Percentiles rank a stretch among this genome's conserved stretches.
phyloP scores from a whole-genome alignment of 2,797 vertebrate genomes.

The Brachymystax lenok region DNA sequence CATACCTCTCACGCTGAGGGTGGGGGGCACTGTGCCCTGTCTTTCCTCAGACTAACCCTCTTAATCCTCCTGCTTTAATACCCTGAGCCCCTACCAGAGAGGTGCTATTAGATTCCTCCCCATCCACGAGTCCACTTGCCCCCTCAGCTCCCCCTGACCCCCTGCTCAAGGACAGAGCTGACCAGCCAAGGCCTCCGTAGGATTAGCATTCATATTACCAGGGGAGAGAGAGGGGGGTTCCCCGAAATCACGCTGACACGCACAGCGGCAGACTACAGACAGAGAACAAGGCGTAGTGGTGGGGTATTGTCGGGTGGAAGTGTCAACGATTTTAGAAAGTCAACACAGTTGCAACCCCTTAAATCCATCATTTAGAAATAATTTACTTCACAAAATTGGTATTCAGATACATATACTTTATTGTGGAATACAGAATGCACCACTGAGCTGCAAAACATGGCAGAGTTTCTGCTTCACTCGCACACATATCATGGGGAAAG shows the following conservation, averaged over 20 bases:
- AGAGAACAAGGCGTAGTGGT: neutral
- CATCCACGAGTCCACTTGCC: slow-evolving; percentile 18
- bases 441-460: neutral
- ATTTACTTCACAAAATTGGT: no score
- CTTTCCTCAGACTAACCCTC: slow-evolving; percentile 51
- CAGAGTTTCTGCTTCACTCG: neutral
- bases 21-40: slow-evolving; percentile 35
- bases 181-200: neutral
- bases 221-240: neutral
- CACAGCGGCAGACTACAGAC: neutral
- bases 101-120: slow-evolving; percentile 47
- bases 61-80: slow-evolving; percentile 59
- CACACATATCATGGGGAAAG: neutral
- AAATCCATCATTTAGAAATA: neutral
- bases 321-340: neutral
- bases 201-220: neutral
- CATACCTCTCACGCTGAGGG: slow-evolving; percentile 28
- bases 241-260: neutral
- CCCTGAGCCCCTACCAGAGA: slow-evolving; percentile 43
- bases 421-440: neutral
- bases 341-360: neutral
- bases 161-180: neutral
- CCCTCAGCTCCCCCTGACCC: slow-evolving; percentile 17
- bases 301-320: neutral
- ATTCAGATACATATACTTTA: neutral